phyloP scores from a whole-genome alignment of 2,888 invertebrate species.

The Drosophila lutescens region DNA sequence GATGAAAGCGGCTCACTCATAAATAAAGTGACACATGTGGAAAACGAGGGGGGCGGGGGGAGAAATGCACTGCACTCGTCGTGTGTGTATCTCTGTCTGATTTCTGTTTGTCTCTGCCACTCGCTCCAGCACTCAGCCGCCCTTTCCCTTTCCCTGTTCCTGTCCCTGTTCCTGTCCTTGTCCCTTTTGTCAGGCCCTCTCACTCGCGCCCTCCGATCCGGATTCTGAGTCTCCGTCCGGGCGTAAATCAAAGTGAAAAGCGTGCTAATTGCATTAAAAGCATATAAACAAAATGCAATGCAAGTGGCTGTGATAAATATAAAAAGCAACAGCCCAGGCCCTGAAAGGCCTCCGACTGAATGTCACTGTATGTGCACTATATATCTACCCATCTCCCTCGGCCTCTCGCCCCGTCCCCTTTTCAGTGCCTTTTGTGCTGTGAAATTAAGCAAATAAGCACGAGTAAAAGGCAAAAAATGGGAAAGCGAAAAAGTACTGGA shows the following conservation, averaged over 20 bases:
- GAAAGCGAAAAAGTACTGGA: constrained; percentile 10
- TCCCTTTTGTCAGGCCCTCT: constrained; percentile 52
- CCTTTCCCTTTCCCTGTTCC: constrained; percentile 8
- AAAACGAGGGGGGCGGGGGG: neutral
- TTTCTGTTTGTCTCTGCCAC: constrained; percentile 40
- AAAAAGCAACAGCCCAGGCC: constrained; percentile 43
- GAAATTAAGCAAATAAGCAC: constrained; percentile 78
- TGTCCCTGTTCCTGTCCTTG: constrained; percentile 16
- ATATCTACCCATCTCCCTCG: constrained; percentile 3
- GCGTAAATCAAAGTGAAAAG: constrained; percentile 79
- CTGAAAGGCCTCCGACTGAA: constrained; percentile 24
- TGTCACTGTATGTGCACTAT: constrained; percentile 20
- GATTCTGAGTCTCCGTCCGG: constrained; percentile 51
- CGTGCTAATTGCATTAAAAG: constrained; percentile 80
- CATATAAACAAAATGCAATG: constrained; percentile 80
- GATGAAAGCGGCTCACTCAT: constrained; percentile 75
- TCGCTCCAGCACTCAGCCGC: constrained; percentile 37
- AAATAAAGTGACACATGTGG: constrained; percentile 57
- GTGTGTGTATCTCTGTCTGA: constrained; percentile 32
- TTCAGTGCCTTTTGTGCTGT: constrained; percentile 65
- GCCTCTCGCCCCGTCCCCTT: neutral
- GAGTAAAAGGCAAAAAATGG: constrained; percentile 34
- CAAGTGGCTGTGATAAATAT: constrained; percentile 74
- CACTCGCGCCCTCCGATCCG: constrained; percentile 27
- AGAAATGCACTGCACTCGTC: constrained; percentile 29